Percentiles rank a stretch among this genome's conserved stretches.
Evolutionary conservation across 2,888 invertebrate genomes (phyloP).

Genomic region (Agonopterix alstromeriana): DNA sequence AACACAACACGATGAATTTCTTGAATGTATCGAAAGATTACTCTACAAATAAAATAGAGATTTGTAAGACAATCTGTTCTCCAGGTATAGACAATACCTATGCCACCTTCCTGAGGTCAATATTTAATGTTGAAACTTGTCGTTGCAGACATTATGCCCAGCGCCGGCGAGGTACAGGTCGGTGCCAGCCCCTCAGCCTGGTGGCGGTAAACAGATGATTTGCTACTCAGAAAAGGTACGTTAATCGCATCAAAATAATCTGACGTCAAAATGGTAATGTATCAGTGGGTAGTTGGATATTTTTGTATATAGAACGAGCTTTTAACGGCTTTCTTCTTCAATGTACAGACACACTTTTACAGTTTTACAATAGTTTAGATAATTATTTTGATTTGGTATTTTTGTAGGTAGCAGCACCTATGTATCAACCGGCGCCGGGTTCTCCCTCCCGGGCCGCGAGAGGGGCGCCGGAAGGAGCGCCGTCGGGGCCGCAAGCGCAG

Average conservation of each 20-base stretch:
- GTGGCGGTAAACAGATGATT: constrained; percentile 71
- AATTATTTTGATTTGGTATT: neutral
- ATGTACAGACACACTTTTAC: too few relatives aligned
- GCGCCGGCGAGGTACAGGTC: constrained; percentile 59
- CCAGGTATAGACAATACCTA: too few relatives aligned
- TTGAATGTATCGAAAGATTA: too few relatives aligned
- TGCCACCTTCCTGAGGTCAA: too few relatives aligned
- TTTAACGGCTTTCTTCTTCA: too few relatives aligned
- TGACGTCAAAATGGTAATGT: too few relatives aligned
- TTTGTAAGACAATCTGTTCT: too few relatives aligned
- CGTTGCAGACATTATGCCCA: constrained; percentile 49
- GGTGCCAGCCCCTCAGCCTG: constrained; percentile 59
- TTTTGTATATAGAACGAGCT: too few relatives aligned
- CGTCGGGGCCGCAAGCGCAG: constrained; percentile 51
- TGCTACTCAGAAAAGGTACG: constrained; percentile 70
- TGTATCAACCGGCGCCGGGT: constrained; percentile 72
- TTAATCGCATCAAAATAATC: too few relatives aligned
- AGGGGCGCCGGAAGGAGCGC: constrained; percentile 80
- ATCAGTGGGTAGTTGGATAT: too few relatives aligned
- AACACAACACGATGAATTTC: too few relatives aligned
- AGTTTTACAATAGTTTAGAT: neutral
- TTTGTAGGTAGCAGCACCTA: constrained; percentile 57
- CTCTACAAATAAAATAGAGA: too few relatives aligned
- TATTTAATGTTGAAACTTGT: constrained; percentile 1
- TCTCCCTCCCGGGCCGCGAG: constrained; percentile 83